Base-by-base conservation (phyloP, 2,113 vertebrate genomes). In the Formicarius rufipectus region DNA sequence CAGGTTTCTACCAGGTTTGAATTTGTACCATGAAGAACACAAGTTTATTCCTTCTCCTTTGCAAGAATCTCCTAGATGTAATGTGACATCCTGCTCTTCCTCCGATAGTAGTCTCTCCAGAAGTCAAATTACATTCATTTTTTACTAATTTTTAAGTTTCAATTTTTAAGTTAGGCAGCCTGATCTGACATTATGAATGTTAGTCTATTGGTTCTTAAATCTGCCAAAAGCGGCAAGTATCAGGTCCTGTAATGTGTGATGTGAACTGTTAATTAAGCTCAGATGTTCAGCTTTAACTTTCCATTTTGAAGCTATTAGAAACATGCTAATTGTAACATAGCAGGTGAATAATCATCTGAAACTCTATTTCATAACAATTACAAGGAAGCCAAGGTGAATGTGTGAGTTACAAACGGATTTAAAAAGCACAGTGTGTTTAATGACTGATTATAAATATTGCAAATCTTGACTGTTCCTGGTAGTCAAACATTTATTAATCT, bases 331-430 rank as follows among this genome's bases (percentile, higher is more conserved):
- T 95, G 68, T 74, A 93, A 76, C 68, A 78, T 67, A 88, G 82
- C 79, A 88, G 93, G 87, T 95, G 90, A 87, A 93, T 68, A 95
- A 92, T 82, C 84, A 82, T 63, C 45, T 93, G 63, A 83, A 89
- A 67, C 31, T 58, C 58, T 77, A 62, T 91, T 95, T 95, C 50
- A 71, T 40, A 55, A 45, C 52, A 80, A 83, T 91, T 88, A 80
- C 39, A 81, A 80, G 42, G 67, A 80, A 93, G 12, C 17, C 19
- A 56, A 85, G 35, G 79, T 44, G 84, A 79, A 93, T 37, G 2
- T 83, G 45, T 20, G 11, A 86, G 14, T 62, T 84, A 68, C 23
- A 72, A 88, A 63, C 0, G 1, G 22, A 62, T 87, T 78, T 76
- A 12, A 84, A 94, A 87, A 53, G 16, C 30, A 44, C 6, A 71